Evolutionary conservation across 1,140 invertebrate species (phyloP).

Genomic region (Drosophila azteca): DNA sequence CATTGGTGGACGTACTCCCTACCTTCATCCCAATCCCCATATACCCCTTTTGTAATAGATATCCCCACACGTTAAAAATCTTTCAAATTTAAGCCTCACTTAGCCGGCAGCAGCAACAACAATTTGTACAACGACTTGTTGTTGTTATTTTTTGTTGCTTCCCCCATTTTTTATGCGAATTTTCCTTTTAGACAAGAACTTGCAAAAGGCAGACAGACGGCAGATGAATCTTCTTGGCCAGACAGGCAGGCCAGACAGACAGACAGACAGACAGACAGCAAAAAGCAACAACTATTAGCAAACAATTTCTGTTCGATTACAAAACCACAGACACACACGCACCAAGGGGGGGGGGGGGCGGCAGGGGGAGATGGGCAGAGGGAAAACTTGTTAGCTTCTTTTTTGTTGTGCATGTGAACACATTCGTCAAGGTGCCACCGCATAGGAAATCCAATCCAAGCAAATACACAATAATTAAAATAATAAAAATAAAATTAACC

Average conservation of each 20-base stretch:
- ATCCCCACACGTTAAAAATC: conserved; percentile 26
- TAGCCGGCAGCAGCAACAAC: conserved; percentile 35
- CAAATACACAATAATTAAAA: conserved; percentile 62
- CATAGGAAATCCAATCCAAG: conserved; percentile 32
- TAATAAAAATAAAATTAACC: conserved; percentile 60
- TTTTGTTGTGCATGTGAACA: conserved; percentile 31
- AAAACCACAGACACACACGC: conserved; percentile 47
- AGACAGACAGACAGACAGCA: conserved; percentile 11
- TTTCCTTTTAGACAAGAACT: conserved; percentile 63
- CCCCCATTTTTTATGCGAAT: conserved; percentile 18
- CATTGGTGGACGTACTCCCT: no score
- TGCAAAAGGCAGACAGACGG: conserved; percentile 11
- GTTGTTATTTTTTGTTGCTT: conserved; percentile 27
- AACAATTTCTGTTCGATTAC: conserved; percentile 68
- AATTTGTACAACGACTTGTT: conserved; percentile 46
- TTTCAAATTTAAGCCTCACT: conserved; percentile 33
- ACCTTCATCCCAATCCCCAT: no score
- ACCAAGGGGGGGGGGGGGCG: conserved; percentile 7
- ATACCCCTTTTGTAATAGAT: conserved; percentile 1
- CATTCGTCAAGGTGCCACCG: conserved; percentile 54
- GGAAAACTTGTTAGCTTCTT: conserved; percentile 67
- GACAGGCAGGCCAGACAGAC: conserved; percentile 20
- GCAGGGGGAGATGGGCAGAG: not conserved
- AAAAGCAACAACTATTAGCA: conserved; percentile 58
- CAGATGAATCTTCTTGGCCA: conserved; percentile 44